phyloP scores from a whole-genome alignment of 2,888 invertebrate genomes.

The Morinoia aosen region DNA sequence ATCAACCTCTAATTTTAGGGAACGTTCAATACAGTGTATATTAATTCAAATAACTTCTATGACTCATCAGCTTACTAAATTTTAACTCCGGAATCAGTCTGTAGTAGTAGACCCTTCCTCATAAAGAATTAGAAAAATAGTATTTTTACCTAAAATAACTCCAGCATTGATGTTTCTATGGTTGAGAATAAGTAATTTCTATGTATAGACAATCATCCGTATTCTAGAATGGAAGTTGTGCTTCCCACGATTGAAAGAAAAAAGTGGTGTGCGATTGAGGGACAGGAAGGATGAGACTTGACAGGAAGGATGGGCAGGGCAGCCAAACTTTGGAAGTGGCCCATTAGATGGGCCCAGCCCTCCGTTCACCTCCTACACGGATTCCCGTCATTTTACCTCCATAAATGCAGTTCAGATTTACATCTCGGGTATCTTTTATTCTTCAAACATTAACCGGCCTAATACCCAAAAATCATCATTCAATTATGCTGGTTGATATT shows the following conservation, averaged over 20 bases:
- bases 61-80: background rate
- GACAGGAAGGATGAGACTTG: constrained; percentile 39
- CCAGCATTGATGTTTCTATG: no score
- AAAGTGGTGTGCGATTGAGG: background rate
- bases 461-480: background rate
- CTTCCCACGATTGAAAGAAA: background rate
- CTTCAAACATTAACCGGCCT: background rate
- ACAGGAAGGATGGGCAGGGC: constrained; percentile 47
- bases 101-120: background rate
- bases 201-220: background rate
- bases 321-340: constrained; percentile 44
- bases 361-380: background rate
- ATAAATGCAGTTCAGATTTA: background rate
- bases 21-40: background rate
- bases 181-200: no score
- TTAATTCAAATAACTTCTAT: background rate
- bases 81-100: background rate
- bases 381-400: background rate
- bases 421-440: background rate
- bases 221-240: background rate
- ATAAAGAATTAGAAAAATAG: background rate
- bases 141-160: no score
- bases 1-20: background rate
- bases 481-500: background rate
- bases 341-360: constrained; percentile 36